Base-by-base conservation (phyloP, 2,113 vertebrate genomes). In the Vimba vimba region DNA sequence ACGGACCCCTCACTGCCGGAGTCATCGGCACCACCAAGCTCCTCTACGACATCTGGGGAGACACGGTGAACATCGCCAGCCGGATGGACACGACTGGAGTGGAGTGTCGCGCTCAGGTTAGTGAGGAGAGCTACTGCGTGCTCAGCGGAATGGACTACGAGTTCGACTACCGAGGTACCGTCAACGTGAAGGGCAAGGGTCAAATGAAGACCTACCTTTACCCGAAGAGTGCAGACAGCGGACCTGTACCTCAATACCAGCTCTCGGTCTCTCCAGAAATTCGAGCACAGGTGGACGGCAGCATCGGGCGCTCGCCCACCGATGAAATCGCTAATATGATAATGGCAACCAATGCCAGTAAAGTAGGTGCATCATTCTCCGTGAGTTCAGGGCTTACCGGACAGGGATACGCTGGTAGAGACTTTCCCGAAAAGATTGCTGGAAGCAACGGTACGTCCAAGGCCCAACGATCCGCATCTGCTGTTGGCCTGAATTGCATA, bases 201-300 rank as follows among this genome's bases (percentile, higher is more conserved):
- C 97, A 99, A 92, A 99, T 99, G 98, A 98, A 98, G 95, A 99
- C 98, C 91, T 99, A 97, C 92, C 95, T 99, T 1, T 99, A 95
- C 91, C 98, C 97, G 21, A 97, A 96, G 90, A 96, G 97, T 93
- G 94, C 90, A 71, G 97, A 98, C 94, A 97, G 94, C 0, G 97
- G 97, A 6, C 92, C 96, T 0, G 96, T 99, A 89, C 97, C 97
- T 0, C 97, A 98, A 87, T 98, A 99, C 92, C 97, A 97, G 91
- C 95, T 99, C 82, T 98, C 97, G 0, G 97, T 99, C 83, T 98
- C 98, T 36, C 97, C 97, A 0, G 98, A 99, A 92, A 99, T 99
- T 93, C 95, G 97, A 27, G 97, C 95, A 12, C 98, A 99, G 93
- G 97, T 99, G 89, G 98, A 99, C n/a, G 98, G 98, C 82, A 99